Evolutionary conservation across 2,113 vertebrate species (phyloP).

Genomic region (Prochilodus magdalenae): DNA sequence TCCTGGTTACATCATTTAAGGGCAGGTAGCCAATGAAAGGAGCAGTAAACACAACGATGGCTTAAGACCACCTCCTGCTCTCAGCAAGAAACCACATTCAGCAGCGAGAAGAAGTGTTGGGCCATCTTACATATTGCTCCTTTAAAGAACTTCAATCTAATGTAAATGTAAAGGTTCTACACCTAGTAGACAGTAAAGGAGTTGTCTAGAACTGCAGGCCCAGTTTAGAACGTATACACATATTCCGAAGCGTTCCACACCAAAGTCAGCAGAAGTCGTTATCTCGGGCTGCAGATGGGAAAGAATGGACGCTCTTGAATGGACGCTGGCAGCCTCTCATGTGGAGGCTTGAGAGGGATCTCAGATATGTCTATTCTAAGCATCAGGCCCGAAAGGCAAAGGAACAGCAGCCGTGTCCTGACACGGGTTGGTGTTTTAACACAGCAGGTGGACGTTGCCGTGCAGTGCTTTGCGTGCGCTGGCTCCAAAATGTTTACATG

Average conservation of each 20-base stretch:
- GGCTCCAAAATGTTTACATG: slow-evolving; percentile 5
- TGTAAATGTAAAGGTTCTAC: no score
- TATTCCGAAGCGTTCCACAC: background rate
- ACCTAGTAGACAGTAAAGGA: background rate
- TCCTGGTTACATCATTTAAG: no score
- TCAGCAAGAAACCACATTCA: no score
- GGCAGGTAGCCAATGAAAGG: no score
- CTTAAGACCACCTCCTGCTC: no score
- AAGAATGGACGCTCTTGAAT: background rate
- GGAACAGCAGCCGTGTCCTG: background rate
- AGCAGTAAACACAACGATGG: no score
- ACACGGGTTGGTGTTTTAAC: background rate
- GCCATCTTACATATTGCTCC: no score
- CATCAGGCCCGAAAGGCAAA: background rate
- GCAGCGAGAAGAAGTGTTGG: no score
- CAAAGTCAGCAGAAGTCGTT: background rate
- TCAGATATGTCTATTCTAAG: background rate
- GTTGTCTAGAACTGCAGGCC: background rate
- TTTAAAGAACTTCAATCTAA: no score
- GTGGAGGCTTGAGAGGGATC: background rate
- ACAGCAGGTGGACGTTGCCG: background rate
- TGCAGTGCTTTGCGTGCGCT: slow-evolving; percentile 13
- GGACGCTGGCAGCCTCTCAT: background rate
- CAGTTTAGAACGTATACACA: background rate
- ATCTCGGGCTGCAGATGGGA: background rate